Evolutionary conservation across 2,113 vertebrate genomes (phyloP), one percentile per base, ranked within the genome.

Genomic region (Pangasianodon gigas): DNA sequence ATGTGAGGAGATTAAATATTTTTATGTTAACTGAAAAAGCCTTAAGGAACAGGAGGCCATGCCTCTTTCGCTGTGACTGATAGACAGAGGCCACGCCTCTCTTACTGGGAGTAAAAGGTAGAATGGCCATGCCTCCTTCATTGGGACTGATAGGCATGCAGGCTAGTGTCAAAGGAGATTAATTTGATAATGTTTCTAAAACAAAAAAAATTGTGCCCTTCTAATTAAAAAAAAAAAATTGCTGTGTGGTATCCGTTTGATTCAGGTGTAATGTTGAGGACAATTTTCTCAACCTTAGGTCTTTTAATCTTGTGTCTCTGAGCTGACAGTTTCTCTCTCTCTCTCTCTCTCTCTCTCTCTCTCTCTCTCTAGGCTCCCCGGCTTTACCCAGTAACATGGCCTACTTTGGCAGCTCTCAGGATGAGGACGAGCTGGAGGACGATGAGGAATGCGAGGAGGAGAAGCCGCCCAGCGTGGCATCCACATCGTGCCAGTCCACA

Each of bases 331-430:
- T 4, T 71, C 5, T 62, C 24, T 69, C 37, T 24, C 41, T n/a
- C 58, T 65, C 62, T 29, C 67, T n/a, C 62, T 26, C 60, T 65
- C 7, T 65, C 26, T 69, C 14, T 71, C 11, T 41, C 6, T 37
- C 11, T 71, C n/a, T 88, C 56, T 51, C 58, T 58, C 41, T 90
- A 99, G 98, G 97, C 95, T 99, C 98, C 90, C 94, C 97, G 88
- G 98, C 98, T 80, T 96, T 99, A 96, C 98, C 98, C 95, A 97
- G 95, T 95, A 98, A 96, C 96, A 98, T 99, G 98, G 96, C 97
- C 3, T 98, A 97, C 96, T 99, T 99, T 13, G 98, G 98, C 94
- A 98, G 97, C 95, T 99, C 98, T 97, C 98, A 99, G 96, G 98
- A 99, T 74, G 98, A 98, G 86, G 98, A 98, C 88, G 98, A 99